Conservation (phyloP, 2,888 invertebrate genomes). For the Antheraea yamamai region DNA sequence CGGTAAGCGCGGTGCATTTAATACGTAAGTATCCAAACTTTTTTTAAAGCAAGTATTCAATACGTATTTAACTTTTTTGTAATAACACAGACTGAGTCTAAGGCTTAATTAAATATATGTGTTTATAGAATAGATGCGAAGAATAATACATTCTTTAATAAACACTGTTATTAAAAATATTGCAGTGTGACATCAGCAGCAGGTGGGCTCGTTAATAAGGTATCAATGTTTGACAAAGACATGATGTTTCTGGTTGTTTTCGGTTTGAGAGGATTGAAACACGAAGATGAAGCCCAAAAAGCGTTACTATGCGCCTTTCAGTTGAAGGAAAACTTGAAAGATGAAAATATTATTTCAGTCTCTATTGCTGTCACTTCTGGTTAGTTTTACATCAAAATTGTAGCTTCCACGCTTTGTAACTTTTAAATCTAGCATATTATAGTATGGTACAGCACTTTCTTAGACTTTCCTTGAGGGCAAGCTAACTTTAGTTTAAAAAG, state of each 20-base stretch:
- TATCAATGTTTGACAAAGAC: slow-evolving; percentile 87
- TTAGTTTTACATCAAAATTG: slow-evolving; percentile 35
- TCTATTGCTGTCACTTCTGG: slow-evolving; percentile 87
- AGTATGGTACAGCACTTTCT: no score
- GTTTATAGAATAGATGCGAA: no score
- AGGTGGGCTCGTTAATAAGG: slow-evolving; percentile 85
- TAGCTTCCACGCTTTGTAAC: neutral
- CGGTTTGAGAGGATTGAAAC: slow-evolving; percentile 87
- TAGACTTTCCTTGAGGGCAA: no score
- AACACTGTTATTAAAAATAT: neutral
- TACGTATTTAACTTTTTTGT: no score
- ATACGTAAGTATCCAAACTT: no score
- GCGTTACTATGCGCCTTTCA: slow-evolving; percentile 84
- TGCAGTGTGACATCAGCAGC: slow-evolving; percentile 66
- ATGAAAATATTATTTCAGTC: slow-evolving; percentile 73
- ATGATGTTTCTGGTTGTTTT: slow-evolving; percentile 87
- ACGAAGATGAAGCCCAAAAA: slow-evolving; percentile 85
- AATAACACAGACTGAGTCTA: no score
- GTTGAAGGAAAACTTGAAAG: slow-evolving; percentile 72
- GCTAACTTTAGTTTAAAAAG: no score
- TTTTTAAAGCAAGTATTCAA: no score
- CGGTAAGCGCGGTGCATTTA: no score
- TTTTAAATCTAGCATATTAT: no score
- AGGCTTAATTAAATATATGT: no score
- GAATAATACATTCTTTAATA: no score